phyloP scores from a whole-genome alignment of 2,113 vertebrate genomes.

The Pterocles burchelli region DNA sequence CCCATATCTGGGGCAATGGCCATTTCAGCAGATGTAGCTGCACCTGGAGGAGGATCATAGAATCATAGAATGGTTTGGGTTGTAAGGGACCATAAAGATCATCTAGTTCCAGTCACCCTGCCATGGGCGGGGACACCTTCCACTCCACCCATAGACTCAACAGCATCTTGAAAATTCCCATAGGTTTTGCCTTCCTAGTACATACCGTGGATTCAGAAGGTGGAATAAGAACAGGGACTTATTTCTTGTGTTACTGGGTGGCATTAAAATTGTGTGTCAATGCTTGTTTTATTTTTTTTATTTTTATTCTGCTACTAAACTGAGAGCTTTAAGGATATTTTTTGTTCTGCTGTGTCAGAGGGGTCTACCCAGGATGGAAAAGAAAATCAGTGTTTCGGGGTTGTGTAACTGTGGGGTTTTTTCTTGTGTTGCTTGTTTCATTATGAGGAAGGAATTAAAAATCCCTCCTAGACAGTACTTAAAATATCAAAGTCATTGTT shows the following conservation, averaged over 20 bases:
- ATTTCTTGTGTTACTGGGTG: slow-evolving; percentile 58
- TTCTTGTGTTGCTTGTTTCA: slow-evolving; percentile 75
- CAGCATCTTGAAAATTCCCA: slow-evolving; percentile 60
- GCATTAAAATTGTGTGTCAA: slow-evolving; percentile 76
- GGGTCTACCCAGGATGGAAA: slow-evolving; percentile 72
- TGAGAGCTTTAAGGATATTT: slow-evolving; percentile 69
- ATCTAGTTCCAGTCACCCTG: too few species aligned
- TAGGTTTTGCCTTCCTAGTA: slow-evolving; percentile 61
- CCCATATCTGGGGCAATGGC: neutral
- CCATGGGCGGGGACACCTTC: too few species aligned
- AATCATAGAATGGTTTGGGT: too few species aligned
- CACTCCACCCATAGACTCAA: neutral
- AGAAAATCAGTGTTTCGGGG: slow-evolving; percentile 74
- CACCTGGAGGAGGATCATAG: neutral
- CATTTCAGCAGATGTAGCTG: neutral
- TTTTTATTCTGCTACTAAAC: slow-evolving; percentile 78
- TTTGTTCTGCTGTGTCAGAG: slow-evolving; percentile 70
- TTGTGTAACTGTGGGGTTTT: slow-evolving; percentile 67
- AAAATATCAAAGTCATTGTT: slow-evolving; percentile 87
- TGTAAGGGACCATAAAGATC: too few species aligned
- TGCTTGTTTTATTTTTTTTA: slow-evolving; percentile 82
- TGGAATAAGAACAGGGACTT: slow-evolving; percentile 55
- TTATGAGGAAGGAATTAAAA: slow-evolving; percentile 84
- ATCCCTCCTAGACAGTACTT: slow-evolving; percentile 84
- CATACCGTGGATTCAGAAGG: slow-evolving; percentile 50